Percentiles rank a stretch among this genome's conserved stretches.
Evolutionary conservation across 2,888 invertebrate species (phyloP).

Genomic region (Lissocephala sabroskyi): DNA sequence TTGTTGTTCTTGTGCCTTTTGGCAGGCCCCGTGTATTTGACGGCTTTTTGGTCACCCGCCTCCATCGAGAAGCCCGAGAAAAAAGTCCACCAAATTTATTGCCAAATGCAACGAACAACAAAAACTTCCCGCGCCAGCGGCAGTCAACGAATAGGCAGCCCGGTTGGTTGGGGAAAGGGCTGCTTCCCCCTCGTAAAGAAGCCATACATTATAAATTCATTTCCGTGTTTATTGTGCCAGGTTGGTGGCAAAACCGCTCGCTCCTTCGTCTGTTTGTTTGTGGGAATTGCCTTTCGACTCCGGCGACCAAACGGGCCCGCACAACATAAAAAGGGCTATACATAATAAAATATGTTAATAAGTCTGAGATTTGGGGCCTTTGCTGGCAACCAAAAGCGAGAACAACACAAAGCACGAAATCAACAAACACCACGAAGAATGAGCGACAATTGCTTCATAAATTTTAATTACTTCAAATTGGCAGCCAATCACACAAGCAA

Average conservation of each 20-base stretch:
- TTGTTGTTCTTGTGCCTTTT: conserved; percentile 30
- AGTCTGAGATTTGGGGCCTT: conserved; percentile 46
- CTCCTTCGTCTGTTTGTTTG: conserved; percentile 25
- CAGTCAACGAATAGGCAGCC: too few species aligned
- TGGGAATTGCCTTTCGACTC: neutral
- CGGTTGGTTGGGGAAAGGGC: neutral
- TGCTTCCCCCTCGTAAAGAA: too few species aligned
- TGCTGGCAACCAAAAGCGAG: neutral
- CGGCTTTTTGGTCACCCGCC: too few species aligned
- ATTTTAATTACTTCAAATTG: too few species aligned
- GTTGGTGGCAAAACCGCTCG: conserved; percentile 17
- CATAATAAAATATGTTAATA: conserved; percentile 59
- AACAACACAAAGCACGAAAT: neutral
- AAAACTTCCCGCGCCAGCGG: too few species aligned
- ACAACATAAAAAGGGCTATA: neutral
- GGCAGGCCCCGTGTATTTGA: conserved; percentile 13
- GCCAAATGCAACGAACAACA: neutral
- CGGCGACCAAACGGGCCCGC: conserved; percentile 7
- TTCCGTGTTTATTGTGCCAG: conserved; percentile 43
- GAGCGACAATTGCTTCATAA: too few species aligned
- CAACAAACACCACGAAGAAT: too few species aligned
- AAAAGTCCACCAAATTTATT: neutral
- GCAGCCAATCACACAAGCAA: too few species aligned
- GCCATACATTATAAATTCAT: conserved; percentile 55
- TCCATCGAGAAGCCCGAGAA: neutral